phyloP scores from a whole-genome alignment of 2,888 invertebrate species.

The Fragum whitleyi region DNA sequence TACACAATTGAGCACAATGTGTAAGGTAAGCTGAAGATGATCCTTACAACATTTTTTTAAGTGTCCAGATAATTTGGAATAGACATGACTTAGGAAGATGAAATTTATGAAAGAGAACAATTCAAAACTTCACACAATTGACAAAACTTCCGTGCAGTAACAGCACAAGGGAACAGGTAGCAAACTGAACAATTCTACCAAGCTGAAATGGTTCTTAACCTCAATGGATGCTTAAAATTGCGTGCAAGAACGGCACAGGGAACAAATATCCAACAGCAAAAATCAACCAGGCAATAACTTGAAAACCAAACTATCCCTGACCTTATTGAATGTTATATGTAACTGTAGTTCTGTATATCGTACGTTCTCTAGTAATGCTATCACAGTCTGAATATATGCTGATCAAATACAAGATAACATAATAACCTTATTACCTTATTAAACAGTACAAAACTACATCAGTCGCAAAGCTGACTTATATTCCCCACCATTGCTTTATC shows the following conservation, averaged over 20 bases:
- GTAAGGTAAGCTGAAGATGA: too few species aligned
- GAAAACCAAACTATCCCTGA: not conserved
- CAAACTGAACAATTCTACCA: not conserved
- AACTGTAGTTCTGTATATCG: constrained; percentile 11
- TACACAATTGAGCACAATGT: too few species aligned
- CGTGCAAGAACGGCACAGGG: not conserved
- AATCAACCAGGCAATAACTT: constrained; percentile 9
- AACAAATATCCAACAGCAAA: not conserved
- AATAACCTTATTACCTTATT: not conserved
- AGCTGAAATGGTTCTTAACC: not conserved
- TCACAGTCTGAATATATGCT: constrained; percentile 19
- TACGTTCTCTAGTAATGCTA: not conserved
- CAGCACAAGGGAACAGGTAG: not conserved
- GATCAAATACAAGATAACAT: constrained; percentile 1
- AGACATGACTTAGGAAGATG: too few species aligned
- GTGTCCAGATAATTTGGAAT: too few species aligned
- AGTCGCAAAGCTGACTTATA: too few species aligned
- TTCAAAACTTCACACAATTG: not conserved
- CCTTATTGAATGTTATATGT: constrained; percentile 17
- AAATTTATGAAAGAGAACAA: too few species aligned
- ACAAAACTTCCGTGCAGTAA: not conserved
- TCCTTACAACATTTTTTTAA: too few species aligned
- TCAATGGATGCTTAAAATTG: not conserved
- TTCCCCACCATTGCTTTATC: too few species aligned
- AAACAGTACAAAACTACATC: too few species aligned